Conservation (phyloP, 2,888 invertebrate genomes). For the Archaeoteleia sp. region DNA sequence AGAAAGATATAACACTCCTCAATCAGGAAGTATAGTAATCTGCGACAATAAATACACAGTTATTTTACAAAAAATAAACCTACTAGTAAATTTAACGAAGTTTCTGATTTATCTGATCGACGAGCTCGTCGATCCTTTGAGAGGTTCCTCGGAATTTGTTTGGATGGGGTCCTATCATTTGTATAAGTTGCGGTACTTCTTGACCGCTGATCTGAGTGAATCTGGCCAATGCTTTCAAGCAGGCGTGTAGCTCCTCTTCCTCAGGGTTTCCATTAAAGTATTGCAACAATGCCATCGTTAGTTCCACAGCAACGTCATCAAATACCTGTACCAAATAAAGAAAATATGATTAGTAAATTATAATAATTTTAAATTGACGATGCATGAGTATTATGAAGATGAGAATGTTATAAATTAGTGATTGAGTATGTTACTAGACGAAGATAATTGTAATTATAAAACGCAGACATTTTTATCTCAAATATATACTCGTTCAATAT, state of each 20-base stretch:
- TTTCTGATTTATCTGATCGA: slow-evolving; percentile 84
- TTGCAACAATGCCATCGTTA: slow-evolving; percentile 93
- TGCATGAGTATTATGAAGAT: neutral
- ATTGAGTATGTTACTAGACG: too few relatives aligned
- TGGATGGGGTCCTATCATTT: slow-evolving; percentile 93
- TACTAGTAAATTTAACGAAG: too few relatives aligned
- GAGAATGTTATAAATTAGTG: too few relatives aligned
- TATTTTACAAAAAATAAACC: too few relatives aligned
- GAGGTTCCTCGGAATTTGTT: slow-evolving; percentile 88
- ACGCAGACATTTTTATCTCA: too few relatives aligned
- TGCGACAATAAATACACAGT: too few relatives aligned
- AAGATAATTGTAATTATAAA: too few relatives aligned
- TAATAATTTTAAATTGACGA: neutral
- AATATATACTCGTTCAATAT: too few relatives aligned
- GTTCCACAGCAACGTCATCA: slow-evolving; percentile 93
- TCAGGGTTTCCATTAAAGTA: slow-evolving; percentile 87
- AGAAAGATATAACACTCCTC: too few relatives aligned
- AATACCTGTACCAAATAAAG: slow-evolving; percentile 81
- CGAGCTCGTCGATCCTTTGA: slow-evolving; percentile 86
- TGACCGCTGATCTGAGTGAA: slow-evolving; percentile 85
- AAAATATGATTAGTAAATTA: slow-evolving; percentile 11
- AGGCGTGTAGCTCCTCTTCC: slow-evolving; percentile 88
- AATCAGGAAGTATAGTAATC: too few relatives aligned
- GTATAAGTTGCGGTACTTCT: slow-evolving; percentile 91
- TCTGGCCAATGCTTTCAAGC: slow-evolving; percentile 84